Percentiles rank a stretch among this genome's conserved stretches.
phyloP scores from a whole-genome alignment of 2,113 vertebrate genomes.

The Macquaria australasica region DNA sequence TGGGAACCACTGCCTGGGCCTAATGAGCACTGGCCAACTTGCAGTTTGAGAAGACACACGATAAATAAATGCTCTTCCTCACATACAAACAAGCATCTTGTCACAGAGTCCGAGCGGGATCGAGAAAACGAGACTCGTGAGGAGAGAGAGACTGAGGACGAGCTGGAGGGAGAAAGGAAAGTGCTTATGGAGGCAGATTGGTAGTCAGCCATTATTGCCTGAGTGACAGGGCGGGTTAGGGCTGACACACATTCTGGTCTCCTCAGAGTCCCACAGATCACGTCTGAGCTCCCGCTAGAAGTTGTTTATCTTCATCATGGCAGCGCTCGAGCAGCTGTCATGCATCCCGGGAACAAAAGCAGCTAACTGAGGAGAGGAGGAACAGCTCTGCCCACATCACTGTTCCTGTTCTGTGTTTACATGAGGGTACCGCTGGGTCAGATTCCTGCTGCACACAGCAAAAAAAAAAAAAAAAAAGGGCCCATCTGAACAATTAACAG shows the following conservation, averaged over 20 bases:
- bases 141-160: background rate
- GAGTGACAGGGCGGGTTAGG: slow-evolving; percentile 51
- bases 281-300: slow-evolving; percentile 11
- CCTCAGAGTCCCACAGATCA: slow-evolving; percentile 29
- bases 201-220: background rate
- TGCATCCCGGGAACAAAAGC: slow-evolving; percentile 6
- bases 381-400: background rate
- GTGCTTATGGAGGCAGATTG: slow-evolving; percentile 30
- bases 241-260: slow-evolving; percentile 38
- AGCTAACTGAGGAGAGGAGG: background rate
- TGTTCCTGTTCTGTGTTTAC: slow-evolving; percentile 2
- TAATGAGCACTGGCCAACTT: background rate
- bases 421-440: background rate
- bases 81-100: background rate
- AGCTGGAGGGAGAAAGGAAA: slow-evolving; percentile 12
- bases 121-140: background rate
- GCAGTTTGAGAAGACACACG: background rate
- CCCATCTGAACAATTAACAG: background rate
- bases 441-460: slow-evolving; percentile 6
- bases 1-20: background rate
- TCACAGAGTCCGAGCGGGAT: background rate
- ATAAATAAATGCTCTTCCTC: background rate
- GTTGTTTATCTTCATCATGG: slow-evolving; percentile 50
- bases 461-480: background rate
- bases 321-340: slow-evolving; percentile 35